Evolutionary conservation across 2,888 invertebrate species (phyloP).

Genomic region (Dioctria linearis): DNA sequence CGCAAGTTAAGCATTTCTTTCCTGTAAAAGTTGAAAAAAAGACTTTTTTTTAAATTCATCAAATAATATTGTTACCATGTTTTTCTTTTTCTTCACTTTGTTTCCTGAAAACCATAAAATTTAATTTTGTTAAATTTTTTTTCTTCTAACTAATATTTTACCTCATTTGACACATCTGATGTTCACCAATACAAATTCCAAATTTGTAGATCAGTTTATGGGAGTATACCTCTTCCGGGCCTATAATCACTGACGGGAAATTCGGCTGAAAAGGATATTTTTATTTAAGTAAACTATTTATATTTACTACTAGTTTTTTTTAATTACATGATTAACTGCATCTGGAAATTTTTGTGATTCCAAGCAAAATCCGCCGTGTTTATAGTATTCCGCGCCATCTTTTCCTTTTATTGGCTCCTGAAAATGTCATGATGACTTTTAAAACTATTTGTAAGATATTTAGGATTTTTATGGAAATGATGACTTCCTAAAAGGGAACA

Average conservation of each 20-base stretch:
- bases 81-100: background rate
- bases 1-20: background rate
- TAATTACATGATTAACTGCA: conserved; percentile 85
- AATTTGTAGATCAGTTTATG: conserved; percentile 85
- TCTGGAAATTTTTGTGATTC: conserved; percentile 96
- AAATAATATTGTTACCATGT: too few relatives aligned
- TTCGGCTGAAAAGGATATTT: conserved; percentile 75
- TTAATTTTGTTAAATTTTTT: background rate
- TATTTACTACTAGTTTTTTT: too few relatives aligned
- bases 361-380: conserved; percentile 87
- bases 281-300: conserved; percentile 8
- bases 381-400: conserved; percentile 78
- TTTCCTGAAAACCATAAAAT: background rate
- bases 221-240: conserved; percentile 81
- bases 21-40: background rate
- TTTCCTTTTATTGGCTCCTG: conserved; percentile 77
- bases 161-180: background rate
- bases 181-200: conserved; percentile 68
- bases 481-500: too few relatives aligned
- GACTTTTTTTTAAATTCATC: background rate
- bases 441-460: too few relatives aligned
- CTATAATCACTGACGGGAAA: conserved; percentile 82
- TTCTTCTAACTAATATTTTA: background rate
- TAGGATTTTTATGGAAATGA: too few relatives aligned
- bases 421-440: background rate